Percentiles rank a stretch among this genome's conserved stretches.
Conservation (phyloP, 2,888 invertebrate genomes). For the Macropis europaea region DNA sequence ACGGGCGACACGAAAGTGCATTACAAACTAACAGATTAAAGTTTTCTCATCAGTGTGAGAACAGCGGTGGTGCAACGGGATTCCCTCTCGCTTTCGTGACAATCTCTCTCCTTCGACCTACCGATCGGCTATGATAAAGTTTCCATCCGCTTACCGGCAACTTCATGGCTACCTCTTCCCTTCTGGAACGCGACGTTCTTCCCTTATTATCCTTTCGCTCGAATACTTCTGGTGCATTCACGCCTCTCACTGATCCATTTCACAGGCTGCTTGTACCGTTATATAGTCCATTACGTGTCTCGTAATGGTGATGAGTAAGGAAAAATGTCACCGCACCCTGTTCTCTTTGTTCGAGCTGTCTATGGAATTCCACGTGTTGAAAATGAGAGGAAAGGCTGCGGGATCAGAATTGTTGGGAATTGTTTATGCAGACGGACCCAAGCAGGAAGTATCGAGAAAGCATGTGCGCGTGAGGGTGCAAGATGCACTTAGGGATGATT, state of each 20-base stretch:
- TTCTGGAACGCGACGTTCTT: constrained; percentile 16
- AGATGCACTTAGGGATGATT: no score
- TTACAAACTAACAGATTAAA: constrained; percentile 59
- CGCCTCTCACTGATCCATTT: constrained; percentile 30
- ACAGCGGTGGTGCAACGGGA: constrained; percentile 25
- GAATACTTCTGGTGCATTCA: constrained; percentile 6
- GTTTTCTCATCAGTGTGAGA: constrained; percentile 66
- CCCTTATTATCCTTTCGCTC: constrained; percentile 21
- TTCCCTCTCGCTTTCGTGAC: constrained; percentile 47
- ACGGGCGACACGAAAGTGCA: constrained; percentile 51
- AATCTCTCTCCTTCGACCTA: constrained; percentile 38
- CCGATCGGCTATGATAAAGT: constrained; percentile 59
- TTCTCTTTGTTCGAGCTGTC: background rate
- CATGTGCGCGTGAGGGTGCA: no score
- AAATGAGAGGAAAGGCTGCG: constrained; percentile 9
- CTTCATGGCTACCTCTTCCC: constrained; percentile 50
- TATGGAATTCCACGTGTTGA: constrained; percentile 12
- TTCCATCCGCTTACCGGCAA: constrained; percentile 54
- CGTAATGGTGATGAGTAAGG: constrained; percentile 32
- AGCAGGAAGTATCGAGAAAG: no score
- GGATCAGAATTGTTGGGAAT: no score
- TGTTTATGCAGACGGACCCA: no score
- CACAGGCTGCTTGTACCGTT: constrained; percentile 22
- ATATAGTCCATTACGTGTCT: constrained; percentile 42
- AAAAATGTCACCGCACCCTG: constrained; percentile 22